A percentile compares a stretch with the other conserved stretches of the same genome.
Evolutionary conservation across 2,113 vertebrate species (phyloP).

Genomic region (Motacilla tschutschensis): DNA sequence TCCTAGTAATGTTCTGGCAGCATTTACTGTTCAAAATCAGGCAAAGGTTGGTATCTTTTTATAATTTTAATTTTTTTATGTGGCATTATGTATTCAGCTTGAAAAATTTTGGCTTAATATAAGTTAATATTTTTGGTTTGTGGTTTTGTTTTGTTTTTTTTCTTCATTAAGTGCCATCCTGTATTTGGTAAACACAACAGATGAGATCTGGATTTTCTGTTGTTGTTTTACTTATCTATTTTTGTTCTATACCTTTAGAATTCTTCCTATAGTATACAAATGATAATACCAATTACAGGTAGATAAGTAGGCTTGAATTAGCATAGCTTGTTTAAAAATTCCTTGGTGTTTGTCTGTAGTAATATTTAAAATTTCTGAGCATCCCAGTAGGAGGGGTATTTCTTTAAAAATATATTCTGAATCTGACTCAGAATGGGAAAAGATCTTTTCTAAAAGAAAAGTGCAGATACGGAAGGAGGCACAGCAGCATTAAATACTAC

Average conservation of each 20-base stretch:
- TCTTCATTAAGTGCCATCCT: not conserved
- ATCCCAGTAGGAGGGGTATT: not conserved
- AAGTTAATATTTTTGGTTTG: not conserved
- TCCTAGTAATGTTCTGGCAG: slow-evolving; percentile 76
- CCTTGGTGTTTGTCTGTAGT: not conserved
- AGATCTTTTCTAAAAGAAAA: not conserved
- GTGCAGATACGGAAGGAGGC: not conserved
- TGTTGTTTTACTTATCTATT: not conserved
- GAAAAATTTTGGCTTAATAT: not conserved
- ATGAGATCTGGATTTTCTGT: not conserved
- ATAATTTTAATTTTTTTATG: not conserved
- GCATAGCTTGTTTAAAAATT: not conserved
- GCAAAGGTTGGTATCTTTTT: slow-evolving; percentile 78
- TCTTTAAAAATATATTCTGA: not conserved
- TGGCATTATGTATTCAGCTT: not conserved
- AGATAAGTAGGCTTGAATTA: not conserved
- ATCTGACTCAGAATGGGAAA: not conserved
- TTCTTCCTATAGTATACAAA: not conserved
- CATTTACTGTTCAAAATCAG: slow-evolving; percentile 85
- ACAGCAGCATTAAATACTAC: not conserved
- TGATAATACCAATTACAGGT: not conserved
- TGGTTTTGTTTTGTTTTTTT: not conserved
- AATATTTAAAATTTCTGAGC: not conserved
- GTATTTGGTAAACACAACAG: not conserved
- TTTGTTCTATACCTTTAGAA: not conserved